Conservation (phyloP, 2,797 vertebrate species). For the Decapterus maruadsi region DNA sequence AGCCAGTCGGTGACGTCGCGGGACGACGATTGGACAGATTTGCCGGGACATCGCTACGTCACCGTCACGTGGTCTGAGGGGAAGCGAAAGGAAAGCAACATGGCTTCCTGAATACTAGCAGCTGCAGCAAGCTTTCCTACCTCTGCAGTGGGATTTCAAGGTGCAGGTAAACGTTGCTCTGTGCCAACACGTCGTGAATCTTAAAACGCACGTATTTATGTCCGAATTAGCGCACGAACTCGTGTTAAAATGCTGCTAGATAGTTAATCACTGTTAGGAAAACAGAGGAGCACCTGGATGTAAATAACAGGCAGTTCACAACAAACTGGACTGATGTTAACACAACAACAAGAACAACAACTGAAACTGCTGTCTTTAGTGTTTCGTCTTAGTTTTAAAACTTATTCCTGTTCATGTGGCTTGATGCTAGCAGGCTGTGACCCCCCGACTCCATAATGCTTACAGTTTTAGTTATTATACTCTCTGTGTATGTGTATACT, state of each 20-base stretch:
- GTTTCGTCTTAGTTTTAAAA: background rate
- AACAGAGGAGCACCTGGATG: background rate
- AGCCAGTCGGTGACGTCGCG: accelerated
- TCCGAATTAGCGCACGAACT: accelerated
- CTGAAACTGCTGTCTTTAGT: background rate
- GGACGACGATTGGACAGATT: conserved; percentile 2
- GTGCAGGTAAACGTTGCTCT: conserved; percentile 40
- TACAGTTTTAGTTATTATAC: background rate
- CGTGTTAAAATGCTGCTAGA: background rate
- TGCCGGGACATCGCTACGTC: accelerated
- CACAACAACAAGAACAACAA: too few relatives aligned
- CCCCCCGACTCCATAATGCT: background rate
- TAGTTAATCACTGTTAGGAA: background rate
- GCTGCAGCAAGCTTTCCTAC: accelerated
- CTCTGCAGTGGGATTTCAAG: background rate
- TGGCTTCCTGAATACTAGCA: conserved; percentile 11
- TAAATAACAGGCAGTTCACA: background rate
- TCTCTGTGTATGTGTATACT: background rate
- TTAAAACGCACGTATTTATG: accelerated
- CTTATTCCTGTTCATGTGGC: too few relatives aligned
- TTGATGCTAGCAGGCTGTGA: background rate
- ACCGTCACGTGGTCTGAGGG: background rate
- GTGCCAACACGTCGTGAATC: background rate
- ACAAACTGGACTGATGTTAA: background rate
- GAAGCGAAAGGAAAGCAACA: background rate